Evolutionary conservation across 2,888 invertebrate species (phyloP).

Genomic region (Diaphora mendica): DNA sequence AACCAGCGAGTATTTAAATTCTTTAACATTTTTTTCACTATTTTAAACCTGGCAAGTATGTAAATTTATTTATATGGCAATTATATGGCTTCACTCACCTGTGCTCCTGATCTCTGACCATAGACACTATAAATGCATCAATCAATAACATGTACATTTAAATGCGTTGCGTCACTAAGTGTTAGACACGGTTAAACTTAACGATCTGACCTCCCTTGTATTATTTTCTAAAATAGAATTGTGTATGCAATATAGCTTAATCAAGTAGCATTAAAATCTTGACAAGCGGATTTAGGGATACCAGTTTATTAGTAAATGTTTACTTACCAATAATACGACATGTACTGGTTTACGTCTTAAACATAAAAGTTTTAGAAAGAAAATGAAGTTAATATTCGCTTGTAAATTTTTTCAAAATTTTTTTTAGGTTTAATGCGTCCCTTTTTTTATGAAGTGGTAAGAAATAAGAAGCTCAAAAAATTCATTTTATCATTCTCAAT

Average conservation of each 20-base stretch:
- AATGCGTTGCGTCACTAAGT: not conserved
- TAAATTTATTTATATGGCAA: conserved; percentile 11
- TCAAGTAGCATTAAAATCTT: not conserved
- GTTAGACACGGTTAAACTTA: not conserved
- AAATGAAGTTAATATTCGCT: too few relatives aligned
- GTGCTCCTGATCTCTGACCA: conserved; percentile 35
- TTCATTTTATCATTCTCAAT: not conserved
- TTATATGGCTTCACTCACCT: conserved; percentile 12
- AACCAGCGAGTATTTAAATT: not conserved
- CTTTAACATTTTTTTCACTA: not conserved
- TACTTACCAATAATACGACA: too few relatives aligned
- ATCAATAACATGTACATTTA: conserved; percentile 1
- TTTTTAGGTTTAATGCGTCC: not conserved
- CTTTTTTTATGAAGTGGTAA: too few relatives aligned
- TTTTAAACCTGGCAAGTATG: not conserved
- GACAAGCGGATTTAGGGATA: not conserved
- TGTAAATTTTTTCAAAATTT: too few relatives aligned
- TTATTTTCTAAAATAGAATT: not conserved
- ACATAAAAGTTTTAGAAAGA: not conserved
- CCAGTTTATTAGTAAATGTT: not conserved
- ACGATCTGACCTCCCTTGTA: not conserved
- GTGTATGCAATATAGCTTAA: not conserved
- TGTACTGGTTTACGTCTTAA: too few relatives aligned
- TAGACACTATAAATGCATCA: conserved; percentile 18
- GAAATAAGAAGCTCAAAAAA: not conserved